Base-by-base conservation (phyloP, 1,140 invertebrate species). In the Hyles euphorbiae region DNA sequence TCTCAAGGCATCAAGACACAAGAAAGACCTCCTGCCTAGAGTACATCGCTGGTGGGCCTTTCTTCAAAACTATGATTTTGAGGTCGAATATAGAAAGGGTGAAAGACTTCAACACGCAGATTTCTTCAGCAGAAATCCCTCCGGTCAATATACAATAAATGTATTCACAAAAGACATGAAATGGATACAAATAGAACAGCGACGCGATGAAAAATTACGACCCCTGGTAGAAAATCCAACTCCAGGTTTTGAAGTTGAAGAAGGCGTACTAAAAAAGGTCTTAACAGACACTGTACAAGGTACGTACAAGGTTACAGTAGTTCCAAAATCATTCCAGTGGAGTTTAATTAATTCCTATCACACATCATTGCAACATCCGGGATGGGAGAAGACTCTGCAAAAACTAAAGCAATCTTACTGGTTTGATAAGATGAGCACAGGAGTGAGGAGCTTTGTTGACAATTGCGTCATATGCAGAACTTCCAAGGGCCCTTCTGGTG, bases 321-420 rank as follows among this genome's bases (percentile, higher is more conserved):
- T 72, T 3, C 67, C 70, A 4, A 66, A 56, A 11, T 58, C 67
- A 3, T 72, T 68, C 40, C 63, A 71, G 34, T 73, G 70, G 65
- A 75, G 70, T 59, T 33, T 77, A 1, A 76, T 78, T 47, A 74
- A 74, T 11, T 49, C 65, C 11, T 68, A 52, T 45, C 74, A 75
- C 46, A 53, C 46, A 8, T 52, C 70, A n/a, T 11, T 73, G n/a
- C 48, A 72, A 50, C 68, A 76, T 44, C 60, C 56, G 8, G 65
- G 69, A 3, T 69, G 67, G 69, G 69, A 74, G 22, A 74, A 72
- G 22, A 74, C 66, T 7, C 12, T 74, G 3, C 50, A 73, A 10
- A 72, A 78, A 53, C 36, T 80, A 1, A 65, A 58, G 54, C 66
- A 77, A 53, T 56, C 40, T 4, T 70, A 68, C 22, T 70, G 61